Percentiles rank a stretch among this genome's conserved stretches.
These are phyloP conservation scores for Montipora capitata DNA, from an alignment of 92 coral and sea anemone species.

Conservation along the genomic window DNA sequence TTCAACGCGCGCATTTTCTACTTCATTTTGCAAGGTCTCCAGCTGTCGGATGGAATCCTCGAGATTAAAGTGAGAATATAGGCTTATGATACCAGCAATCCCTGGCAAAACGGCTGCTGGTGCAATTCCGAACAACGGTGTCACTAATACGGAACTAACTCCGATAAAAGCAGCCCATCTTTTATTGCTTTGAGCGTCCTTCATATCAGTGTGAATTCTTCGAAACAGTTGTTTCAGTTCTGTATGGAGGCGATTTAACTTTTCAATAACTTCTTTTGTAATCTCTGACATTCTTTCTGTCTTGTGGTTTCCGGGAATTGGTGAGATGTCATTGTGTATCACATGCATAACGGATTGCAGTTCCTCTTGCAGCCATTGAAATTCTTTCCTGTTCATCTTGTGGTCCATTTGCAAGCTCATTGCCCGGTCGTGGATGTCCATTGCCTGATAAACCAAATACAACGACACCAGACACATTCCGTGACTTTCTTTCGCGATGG, in stretches of 20 bases:
- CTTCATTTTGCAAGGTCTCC: background rate
- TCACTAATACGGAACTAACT: background rate
- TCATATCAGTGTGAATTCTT: background rate
- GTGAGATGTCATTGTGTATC: slow-evolving; percentile 6
- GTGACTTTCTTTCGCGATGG: background rate
- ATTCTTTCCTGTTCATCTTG: slow-evolving; percentile 22
- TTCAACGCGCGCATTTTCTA: background rate
- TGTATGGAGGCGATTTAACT: slow-evolving; percentile 1
- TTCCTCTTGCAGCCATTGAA: slow-evolving; percentile 8
- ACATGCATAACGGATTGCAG: background rate
- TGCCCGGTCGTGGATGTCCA: background rate
- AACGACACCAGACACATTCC: background rate
- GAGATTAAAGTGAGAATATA: background rate
- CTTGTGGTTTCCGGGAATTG: background rate
- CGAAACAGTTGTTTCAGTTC: background rate
- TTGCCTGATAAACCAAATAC: background rate
- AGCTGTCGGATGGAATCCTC: background rate
- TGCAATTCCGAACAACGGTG: slow-evolving; percentile 1
- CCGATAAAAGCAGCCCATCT: background rate
- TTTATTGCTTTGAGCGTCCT: too few species aligned
- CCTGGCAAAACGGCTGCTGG: background rate
- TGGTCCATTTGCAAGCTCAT: background rate
- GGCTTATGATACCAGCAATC: background rate
- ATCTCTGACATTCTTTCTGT: background rate
- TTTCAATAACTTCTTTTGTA: background rate